Percentiles rank a stretch among this genome's conserved stretches.
These are phyloP conservation scores for Prosopocoilus inquinatus DNA, from an alignment of 2,888 invertebrate species.

Conservation along the genomic window DNA sequence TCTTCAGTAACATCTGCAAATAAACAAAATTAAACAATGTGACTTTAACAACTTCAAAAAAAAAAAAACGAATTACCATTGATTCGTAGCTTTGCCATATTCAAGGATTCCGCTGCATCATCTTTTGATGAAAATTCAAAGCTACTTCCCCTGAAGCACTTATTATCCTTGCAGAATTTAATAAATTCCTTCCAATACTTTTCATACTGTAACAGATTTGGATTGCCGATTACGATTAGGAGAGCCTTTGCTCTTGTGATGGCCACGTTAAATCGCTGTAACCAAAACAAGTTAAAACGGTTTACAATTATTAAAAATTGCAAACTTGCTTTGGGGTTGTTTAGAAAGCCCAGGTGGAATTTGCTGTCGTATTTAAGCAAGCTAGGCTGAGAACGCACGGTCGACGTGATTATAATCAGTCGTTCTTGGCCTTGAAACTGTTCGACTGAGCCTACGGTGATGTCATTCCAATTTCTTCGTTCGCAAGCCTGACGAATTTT, in stretches of 20 bases:
- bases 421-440: conserved; percentile 85
- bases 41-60: too few relatives aligned
- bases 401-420: conserved; percentile 73
- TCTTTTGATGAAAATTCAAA: conserved; percentile 31
- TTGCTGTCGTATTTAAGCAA: conserved; percentile 55
- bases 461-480: conserved; percentile 43
- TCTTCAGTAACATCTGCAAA: conserved; percentile 15
- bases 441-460: conserved; percentile 78
- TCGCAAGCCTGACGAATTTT: conserved; percentile 48
- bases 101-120: conserved; percentile 6
- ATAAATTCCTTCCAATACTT: conserved; percentile 48
- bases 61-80: conserved; percentile 9
- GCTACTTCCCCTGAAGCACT: conserved; percentile 42
- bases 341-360: conserved; percentile 54
- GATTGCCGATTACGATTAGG: conserved; percentile 61
- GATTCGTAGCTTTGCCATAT: conserved; percentile 16
- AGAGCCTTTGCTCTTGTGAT: conserved; percentile 68
- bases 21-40: background rate
- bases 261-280: conserved; percentile 72
- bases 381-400: conserved; percentile 65
- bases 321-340: conserved; percentile 53
- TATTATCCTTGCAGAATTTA: conserved; percentile 41
- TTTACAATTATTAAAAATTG: conserved; percentile 21
- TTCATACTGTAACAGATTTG: conserved; percentile 45
- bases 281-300: conserved; percentile 34